Conservation (phyloP, 1,140 invertebrate species). For the Portunus trituberculatus region DNA sequence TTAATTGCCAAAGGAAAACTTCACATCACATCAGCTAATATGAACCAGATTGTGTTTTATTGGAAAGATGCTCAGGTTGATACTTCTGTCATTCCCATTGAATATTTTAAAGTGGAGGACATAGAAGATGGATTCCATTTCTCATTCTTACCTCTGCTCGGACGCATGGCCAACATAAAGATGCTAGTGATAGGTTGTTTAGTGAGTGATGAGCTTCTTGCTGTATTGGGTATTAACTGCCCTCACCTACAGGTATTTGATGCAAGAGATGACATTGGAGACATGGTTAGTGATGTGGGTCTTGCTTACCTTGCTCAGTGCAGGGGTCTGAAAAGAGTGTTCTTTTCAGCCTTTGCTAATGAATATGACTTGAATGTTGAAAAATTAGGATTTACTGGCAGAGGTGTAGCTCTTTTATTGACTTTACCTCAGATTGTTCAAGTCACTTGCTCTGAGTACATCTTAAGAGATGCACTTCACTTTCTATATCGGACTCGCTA, state of each 20-base stretch:
- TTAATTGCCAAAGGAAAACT: conserved; percentile 53
- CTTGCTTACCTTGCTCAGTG: conserved; percentile 59
- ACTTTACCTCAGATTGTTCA: conserved; percentile 59
- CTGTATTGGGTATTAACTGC: conserved; percentile 63
- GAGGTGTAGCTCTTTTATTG: conserved; percentile 52
- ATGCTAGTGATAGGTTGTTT: conserved; percentile 51
- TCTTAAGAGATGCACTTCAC: conserved; percentile 60
- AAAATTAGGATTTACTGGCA: conserved; percentile 53
- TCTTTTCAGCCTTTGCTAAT: conserved; percentile 56
- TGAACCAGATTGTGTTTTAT: conserved; percentile 40
- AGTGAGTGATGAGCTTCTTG: conserved; percentile 61
- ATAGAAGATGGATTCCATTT: conserved; percentile 34
- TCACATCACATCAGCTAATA: conserved; percentile 49
- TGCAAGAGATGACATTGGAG: conserved; percentile 52
- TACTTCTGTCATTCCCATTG: not conserved
- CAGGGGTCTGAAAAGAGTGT: conserved; percentile 45
- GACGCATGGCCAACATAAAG: conserved; percentile 40
- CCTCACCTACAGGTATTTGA: conserved; percentile 49
- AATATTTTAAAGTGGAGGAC: conserved; percentile 65
- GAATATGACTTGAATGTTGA: conserved; percentile 57
- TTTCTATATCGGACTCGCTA: conserved; percentile 63
- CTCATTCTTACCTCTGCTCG: conserved; percentile 53
- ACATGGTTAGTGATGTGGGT: conserved; percentile 53
- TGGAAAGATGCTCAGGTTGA: conserved; percentile 29
- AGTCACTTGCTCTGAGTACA: conserved; percentile 59